Conservation (phyloP, 2,113 vertebrate species). For the Rattus rattus region DNA sequence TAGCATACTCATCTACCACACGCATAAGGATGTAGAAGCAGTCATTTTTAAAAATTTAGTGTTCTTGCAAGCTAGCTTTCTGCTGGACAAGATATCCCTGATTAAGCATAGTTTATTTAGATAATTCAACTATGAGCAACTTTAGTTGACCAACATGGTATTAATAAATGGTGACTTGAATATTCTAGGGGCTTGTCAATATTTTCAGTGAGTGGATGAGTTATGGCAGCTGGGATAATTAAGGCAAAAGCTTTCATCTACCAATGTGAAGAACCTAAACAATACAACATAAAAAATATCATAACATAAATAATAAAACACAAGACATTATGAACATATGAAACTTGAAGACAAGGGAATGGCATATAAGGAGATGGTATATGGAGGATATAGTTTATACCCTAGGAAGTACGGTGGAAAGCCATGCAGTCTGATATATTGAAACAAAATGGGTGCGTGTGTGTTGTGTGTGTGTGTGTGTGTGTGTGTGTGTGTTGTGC, state of each 20-base stretch:
- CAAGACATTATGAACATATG: not conserved
- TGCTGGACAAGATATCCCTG: not conserved
- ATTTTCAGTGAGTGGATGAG: not conserved
- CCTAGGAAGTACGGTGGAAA: not conserved
- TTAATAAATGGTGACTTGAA: not conserved
- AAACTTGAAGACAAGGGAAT: not conserved
- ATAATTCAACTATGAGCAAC: not conserved
- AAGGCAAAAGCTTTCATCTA: not conserved
- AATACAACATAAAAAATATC: not conserved
- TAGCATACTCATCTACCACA: not conserved
- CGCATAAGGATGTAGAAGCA: not conserved
- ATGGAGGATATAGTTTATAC: not conserved
- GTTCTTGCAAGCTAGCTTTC: not conserved
- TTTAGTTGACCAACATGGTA: not conserved
- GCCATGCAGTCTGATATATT: not conserved
- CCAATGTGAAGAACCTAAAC: not conserved
- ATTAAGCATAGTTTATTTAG: not conserved
- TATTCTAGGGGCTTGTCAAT: not conserved
- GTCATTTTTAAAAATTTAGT: not conserved
- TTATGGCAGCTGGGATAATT: not conserved
- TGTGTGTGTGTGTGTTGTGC: not conserved
- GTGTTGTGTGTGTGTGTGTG: not conserved
- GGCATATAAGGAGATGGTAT: not conserved
- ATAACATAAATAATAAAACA: not conserved
- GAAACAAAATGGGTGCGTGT: not conserved